A percentile compares a stretch with the other conserved stretches of the same genome.
Evolutionary conservation across 2,113 vertebrate genomes (phyloP).

Genomic region (Syrmaticus mikado): DNA sequence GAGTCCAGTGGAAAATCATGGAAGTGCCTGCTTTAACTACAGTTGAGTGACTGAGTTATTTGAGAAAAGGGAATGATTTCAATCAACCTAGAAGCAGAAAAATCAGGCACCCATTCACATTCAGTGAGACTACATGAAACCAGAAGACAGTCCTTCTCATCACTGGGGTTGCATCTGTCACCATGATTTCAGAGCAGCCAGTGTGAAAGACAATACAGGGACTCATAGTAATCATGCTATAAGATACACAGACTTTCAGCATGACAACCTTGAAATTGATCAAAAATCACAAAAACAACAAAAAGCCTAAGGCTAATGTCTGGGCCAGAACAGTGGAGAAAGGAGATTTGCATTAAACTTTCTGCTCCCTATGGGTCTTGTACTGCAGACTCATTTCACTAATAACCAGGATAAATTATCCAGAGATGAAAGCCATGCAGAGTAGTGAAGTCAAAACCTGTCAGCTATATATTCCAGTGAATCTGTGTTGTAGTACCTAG

Average conservation of each 20-base stretch:
- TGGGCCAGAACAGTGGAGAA: rapidly evolving
- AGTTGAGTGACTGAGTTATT: background rate
- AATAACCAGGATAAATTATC: background rate
- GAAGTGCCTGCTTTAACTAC: background rate
- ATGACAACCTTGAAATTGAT: background rate
- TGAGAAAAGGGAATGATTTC: background rate
- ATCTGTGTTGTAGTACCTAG: background rate
- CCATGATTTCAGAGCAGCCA: background rate
- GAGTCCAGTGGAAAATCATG: background rate
- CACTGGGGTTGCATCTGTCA: rapidly evolving
- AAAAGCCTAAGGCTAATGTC: background rate
- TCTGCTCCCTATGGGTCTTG: background rate
- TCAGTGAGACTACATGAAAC: background rate
- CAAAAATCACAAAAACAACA: background rate
- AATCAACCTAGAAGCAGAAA: background rate
- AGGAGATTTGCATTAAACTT: rapidly evolving
- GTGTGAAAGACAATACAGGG: background rate
- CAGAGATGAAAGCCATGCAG: background rate
- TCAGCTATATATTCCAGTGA: background rate
- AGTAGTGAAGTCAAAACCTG: rapidly evolving
- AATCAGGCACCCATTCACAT: background rate
- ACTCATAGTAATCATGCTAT: background rate
- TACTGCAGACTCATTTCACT: background rate
- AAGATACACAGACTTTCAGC: background rate
- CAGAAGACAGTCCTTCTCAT: background rate